A percentile compares a stretch with the other conserved stretches of the same genome.
Conservation (phyloP, 2,797 vertebrate genomes). For the Semotilus atromaculatus region DNA sequence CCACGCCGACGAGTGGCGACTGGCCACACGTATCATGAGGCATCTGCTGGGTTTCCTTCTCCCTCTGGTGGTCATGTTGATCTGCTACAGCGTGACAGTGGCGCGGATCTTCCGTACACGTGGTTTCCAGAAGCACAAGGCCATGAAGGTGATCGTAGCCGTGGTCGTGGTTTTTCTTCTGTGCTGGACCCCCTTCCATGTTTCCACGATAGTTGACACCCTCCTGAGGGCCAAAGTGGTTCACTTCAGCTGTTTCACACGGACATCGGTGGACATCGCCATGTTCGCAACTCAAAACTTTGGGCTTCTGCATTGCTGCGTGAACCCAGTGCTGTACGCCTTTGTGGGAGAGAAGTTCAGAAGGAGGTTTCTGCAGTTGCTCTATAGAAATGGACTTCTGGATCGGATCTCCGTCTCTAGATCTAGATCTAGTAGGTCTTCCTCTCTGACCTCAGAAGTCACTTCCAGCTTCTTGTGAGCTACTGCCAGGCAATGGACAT, state of each 20-base stretch:
- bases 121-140: conserved; percentile 78
- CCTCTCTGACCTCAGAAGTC: conserved; percentile 75
- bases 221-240: conserved; percentile 64
- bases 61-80: conserved; percentile 74
- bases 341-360: conserved; percentile 81
- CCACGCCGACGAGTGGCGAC: conserved; percentile 61
- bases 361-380: conserved; percentile 63
- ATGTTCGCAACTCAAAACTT: conserved; percentile 64
- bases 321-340: conserved; percentile 81
- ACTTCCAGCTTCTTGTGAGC: conserved; percentile 68
- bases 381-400: conserved; percentile 58
- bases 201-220: conserved; percentile 69
- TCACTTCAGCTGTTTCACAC: conserved; percentile 44
- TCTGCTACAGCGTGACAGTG: conserved; percentile 75
- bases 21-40: conserved; percentile 61
- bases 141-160: conserved; percentile 78
- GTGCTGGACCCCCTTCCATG: conserved; percentile 78
- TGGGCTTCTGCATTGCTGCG: conserved; percentile 77
- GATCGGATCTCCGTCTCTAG: conserved; percentile 61
- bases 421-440: conserved; percentile 74
- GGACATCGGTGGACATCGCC: conserved; percentile 54
- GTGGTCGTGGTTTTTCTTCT: conserved; percentile 78
- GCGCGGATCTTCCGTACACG: conserved; percentile 69
- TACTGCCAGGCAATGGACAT: neutral
- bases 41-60: conserved; percentile 78